Conservation (phyloP, 2,888 invertebrate species). For the Sycophila texana region DNA sequence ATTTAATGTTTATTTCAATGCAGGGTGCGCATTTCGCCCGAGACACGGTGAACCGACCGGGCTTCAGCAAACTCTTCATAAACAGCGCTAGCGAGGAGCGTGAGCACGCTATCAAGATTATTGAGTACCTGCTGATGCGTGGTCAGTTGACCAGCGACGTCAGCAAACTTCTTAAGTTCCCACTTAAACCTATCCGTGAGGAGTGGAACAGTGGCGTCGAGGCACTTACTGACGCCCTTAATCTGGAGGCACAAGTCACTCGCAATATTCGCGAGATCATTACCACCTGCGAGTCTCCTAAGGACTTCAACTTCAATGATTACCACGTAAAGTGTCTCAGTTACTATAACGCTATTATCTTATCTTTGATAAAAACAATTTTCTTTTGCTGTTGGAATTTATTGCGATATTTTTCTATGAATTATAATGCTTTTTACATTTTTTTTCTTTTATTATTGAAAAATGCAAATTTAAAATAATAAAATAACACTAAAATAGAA, state of each 20-base stretch:
- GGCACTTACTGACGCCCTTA: constrained; percentile 86
- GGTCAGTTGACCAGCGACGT: constrained; percentile 83
- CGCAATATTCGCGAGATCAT: constrained; percentile 85
- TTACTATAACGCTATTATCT: not conserved
- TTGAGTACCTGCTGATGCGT: constrained; percentile 92
- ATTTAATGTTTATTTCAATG: not conserved
- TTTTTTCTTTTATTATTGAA: no score
- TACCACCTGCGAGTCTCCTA: constrained; percentile 80
- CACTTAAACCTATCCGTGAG: constrained; percentile 68
- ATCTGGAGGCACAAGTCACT: constrained; percentile 88
- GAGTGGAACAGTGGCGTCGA: constrained; percentile 81
- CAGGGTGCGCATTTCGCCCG: constrained; percentile 88
- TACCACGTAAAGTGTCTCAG: constrained; percentile 84
- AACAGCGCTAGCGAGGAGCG: constrained; percentile 91
- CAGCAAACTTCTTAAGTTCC: constrained; percentile 78
- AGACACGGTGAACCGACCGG: constrained; percentile 88
- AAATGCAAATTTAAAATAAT: no score
- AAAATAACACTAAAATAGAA: no score
- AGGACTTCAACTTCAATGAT: constrained; percentile 79
- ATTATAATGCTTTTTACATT: no score
- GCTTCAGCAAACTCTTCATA: constrained; percentile 91
- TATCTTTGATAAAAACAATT: constrained; percentile 27
- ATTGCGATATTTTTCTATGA: no score
- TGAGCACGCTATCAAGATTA: constrained; percentile 90
- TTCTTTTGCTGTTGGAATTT: no score